A percentile compares a stretch with the other conserved stretches of the same genome.
Conservation (phyloP, 2,113 vertebrate species). For the Engraulis encrasicolus region DNA sequence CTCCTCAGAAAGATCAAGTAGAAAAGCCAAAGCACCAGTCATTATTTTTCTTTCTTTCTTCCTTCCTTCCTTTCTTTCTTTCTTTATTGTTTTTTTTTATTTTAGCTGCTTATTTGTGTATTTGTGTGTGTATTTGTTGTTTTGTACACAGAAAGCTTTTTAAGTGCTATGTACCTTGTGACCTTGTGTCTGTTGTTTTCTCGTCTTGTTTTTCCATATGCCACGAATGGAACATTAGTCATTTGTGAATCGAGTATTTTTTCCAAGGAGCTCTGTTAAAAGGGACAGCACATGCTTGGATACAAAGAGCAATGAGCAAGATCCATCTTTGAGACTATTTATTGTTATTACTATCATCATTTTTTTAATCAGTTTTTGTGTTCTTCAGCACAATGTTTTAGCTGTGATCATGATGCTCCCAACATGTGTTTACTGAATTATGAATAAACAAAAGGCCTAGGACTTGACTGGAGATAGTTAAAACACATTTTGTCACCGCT, state of each 20-base stretch:
- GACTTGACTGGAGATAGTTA: not conserved
- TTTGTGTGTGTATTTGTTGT: no score
- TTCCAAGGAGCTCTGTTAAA: not conserved
- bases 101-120: no score
- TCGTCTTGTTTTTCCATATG: not conserved
- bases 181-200: not conserved
- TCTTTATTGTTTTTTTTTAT: no score
- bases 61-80: no score
- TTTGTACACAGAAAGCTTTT: not conserved
- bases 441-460: conserved; percentile 15
- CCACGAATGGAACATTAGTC: not conserved
- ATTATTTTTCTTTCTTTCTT: not conserved
- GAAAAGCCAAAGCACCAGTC: no score
- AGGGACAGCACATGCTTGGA: not conserved
- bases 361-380: not conserved
- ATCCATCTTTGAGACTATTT: no score
- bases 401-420: not conserved
- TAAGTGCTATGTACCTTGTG: not conserved
- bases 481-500: conserved; percentile 19
- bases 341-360: no score
- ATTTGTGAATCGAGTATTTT: not conserved
- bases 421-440: conserved; percentile 16
- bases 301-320: not conserved
- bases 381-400: not conserved
- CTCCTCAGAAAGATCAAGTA: no score